Percentiles rank a stretch among this genome's conserved stretches.
Conservation (phyloP, 2,113 vertebrate species). For the Lophochroa leadbeateri region DNA sequence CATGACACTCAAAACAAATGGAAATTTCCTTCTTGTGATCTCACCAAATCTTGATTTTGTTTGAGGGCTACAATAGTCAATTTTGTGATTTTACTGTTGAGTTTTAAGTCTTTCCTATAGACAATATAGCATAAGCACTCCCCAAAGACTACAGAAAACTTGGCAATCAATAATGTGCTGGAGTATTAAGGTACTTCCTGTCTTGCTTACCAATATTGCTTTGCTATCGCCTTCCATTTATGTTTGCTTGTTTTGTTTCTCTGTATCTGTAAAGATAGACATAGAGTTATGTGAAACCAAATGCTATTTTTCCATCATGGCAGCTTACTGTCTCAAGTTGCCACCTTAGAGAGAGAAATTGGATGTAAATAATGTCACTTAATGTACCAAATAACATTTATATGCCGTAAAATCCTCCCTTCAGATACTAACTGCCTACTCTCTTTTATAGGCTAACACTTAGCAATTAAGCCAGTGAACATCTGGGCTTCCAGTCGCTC, state of each 20-base stretch:
- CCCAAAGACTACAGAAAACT: not conserved
- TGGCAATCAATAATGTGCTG: not conserved
- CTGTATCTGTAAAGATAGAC: not conserved
- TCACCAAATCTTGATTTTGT: not conserved
- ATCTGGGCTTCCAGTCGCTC: constrained; percentile 34
- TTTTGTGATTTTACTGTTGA: not conserved
- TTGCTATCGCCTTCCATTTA: not conserved
- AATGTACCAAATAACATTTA: constrained; percentile 49
- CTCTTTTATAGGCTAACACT: constrained; percentile 33
- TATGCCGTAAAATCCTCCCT: constrained; percentile 41
- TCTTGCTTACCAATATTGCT: not conserved
- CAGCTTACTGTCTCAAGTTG: not conserved
- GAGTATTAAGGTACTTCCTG: not conserved
- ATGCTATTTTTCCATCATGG: not conserved
- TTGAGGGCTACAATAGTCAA: not conserved
- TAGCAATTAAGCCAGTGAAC: constrained; percentile 54
- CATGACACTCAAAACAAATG: not conserved
- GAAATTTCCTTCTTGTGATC: constrained; percentile 12
- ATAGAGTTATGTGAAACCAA: not conserved
- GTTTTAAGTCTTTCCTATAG: not conserved
- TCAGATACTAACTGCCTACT: constrained; percentile 40
- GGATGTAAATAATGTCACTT: constrained; percentile 53
- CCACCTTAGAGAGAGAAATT: constrained; percentile 28
- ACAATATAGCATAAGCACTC: not conserved
- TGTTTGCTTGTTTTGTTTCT: not conserved